Percentiles rank a stretch among this genome's conserved stretches.
phyloP scores from a whole-genome alignment of 2,888 invertebrate species.

The Prosopocoilus inquinatus region DNA sequence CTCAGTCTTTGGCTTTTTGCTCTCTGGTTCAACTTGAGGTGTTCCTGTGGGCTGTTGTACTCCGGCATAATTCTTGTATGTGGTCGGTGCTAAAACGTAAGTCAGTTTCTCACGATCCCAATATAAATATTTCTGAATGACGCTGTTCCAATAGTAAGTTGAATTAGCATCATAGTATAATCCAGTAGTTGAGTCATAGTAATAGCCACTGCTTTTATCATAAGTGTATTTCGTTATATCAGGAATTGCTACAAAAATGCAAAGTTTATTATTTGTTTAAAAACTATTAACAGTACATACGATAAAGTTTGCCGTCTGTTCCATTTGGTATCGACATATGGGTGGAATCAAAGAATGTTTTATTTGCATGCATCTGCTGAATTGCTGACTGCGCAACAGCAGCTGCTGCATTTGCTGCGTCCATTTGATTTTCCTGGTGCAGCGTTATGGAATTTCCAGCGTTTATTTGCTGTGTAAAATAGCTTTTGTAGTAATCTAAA shows the following conservation, averaged over 20 bases:
- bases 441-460: conserved; percentile 56
- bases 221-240: conserved; percentile 90
- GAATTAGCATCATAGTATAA: conserved; percentile 96
- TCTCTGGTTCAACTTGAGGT: conserved; percentile 33
- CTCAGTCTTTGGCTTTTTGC: conserved; percentile 68
- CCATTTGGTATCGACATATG: conserved; percentile 57
- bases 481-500: conserved; percentile 70
- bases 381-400: conserved; percentile 89
- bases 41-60: conserved; percentile 35
- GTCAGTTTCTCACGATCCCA: conserved; percentile 81
- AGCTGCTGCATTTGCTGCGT: conserved; percentile 79
- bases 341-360: conserved; percentile 49
- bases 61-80: conserved; percentile 35
- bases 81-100: conserved; percentile 56
- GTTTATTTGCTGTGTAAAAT: conserved; percentile 65
- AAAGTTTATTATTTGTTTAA: not conserved
- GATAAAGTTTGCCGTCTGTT: conserved; percentile 66
- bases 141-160: conserved; percentile 94
- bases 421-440: conserved; percentile 61
- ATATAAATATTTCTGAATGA: conserved; percentile 88
- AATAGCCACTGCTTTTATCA: conserved; percentile 94
- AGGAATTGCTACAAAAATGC: conserved; percentile 61
- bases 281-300: conserved; percentile 45
- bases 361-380: conserved; percentile 59
- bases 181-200: conserved; percentile 89